Evolutionary conservation across 2,888 invertebrate species (phyloP), one percentile per base, ranked within the genome.

Genomic region (Leptarthrus brevirostris): DNA sequence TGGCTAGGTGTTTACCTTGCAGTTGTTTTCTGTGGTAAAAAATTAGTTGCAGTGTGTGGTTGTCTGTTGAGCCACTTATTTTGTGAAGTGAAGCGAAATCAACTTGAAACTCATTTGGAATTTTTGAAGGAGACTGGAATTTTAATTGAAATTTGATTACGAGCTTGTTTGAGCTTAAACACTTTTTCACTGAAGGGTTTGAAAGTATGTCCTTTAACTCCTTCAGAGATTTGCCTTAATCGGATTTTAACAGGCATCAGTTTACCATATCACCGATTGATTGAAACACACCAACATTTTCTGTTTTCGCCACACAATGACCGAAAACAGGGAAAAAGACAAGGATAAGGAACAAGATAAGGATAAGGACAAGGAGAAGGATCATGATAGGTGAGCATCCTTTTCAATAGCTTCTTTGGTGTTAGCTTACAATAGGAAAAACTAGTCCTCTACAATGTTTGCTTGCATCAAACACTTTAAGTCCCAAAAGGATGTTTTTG

Each of bases 321-420:
- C 52, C 36, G 70, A 70, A 30, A 53, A 52, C 6, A 52, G 34
- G 36, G 70, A 70, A 26, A 70, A 53, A 26, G 49, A 49, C 14
- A 69, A 69, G 49, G 69, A 69, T 14, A 49, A 49, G 52, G 30
- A 40, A 5, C 22, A 69, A 5, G 53, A 53, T 12, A 52, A 70
- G 70, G 69, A 69, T 52, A 69, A 49, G 34, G 69, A 69, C 10
- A 54, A 24, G 8, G 24, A 54, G 6, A 70, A 52, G 22, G 70
- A 70, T 20, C 53, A 52, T 52, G 70, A 70, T 18, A 70, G 70
- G 70, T 70, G n/a, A 70, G 34, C 47, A n/a, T 20, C 2, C n/a
- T 24, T 40, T 44, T 20, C 10, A 20, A n/a, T 16, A 36, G 14
- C 58, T 30, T 24, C 36, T 61, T 30, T 36, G 16, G 40, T 14